Base-by-base conservation (phyloP, 2,797 vertebrate genomes). In the Lacerta bilineata region DNA sequence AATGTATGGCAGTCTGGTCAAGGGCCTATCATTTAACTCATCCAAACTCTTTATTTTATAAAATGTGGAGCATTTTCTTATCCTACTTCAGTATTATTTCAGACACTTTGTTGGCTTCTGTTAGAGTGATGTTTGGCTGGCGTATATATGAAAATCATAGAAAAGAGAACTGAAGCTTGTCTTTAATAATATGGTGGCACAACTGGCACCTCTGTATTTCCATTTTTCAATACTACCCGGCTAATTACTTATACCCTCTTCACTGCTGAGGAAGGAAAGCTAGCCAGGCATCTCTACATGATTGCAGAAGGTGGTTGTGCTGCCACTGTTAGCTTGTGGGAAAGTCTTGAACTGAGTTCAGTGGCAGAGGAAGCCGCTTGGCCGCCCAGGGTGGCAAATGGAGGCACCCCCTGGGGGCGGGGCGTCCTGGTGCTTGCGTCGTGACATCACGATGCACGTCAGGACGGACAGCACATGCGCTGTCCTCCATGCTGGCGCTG, bases 11-110 rank as follows among this genome's bases (percentile, higher is more conserved):
- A 90, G 20, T 82, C 68, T 2, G 11, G 1, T 4, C 11, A 55
- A 93, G 43, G 46, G 6, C 8, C n/a, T 83, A 80, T 43, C 33
- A 61, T 89, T 46, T 86, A 83, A 84, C 3, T 55, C 2, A 71
- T 0, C 13, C 50, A 55, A 55, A 55, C 50, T 55, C 50, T 15
- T 55, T 55, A 55, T 80, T 72, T 36, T 87, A 74, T 27, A 87
- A 80, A 87, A 8, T 80, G 33, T 29, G 50, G 5, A 55, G 36
- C 27, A 15, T 66, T 66, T 68, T 76, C 33, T 76, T 64, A 64
- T 39, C 36, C 25, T 15, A 71, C 46, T 39, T 59, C 25, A 50
- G 46, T 71, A 25, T 80, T 50, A 79, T 86, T 72, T 80, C 25
- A 72, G 25, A 23, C 5, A 23, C 33, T 72, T 71, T 71, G 33